A percentile compares a stretch with the other conserved stretches of the same genome.
Evolutionary conservation across 2,113 vertebrate species (phyloP).

Genomic region (Tringa solitaria): DNA sequence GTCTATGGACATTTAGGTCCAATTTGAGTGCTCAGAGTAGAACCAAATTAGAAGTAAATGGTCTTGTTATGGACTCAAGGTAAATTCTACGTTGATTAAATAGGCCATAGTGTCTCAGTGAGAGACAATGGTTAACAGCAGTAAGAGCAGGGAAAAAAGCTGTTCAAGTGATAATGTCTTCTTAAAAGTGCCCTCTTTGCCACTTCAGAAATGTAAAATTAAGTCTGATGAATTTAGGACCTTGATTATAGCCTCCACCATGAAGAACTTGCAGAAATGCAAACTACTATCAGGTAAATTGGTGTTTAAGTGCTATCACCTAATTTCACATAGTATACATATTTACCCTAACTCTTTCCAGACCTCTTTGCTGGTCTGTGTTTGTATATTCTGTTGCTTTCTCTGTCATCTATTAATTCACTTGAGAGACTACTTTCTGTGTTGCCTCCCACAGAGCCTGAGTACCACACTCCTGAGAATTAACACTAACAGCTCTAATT

Average conservation of each 20-base stretch:
- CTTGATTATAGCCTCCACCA: neutral
- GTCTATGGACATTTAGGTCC: neutral
- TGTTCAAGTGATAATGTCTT: neutral
- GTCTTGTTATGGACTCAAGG: slow-evolving; percentile 19
- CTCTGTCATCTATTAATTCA: neutral
- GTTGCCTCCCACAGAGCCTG: neutral
- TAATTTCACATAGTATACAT: neutral
- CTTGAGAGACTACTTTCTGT: neutral
- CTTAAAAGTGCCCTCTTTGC: neutral
- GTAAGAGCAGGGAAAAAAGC: fast-evolving
- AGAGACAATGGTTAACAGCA: neutral
- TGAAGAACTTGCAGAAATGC: neutral
- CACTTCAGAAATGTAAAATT: slow-evolving; percentile 22
- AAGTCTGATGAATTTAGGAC: neutral
- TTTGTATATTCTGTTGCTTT: neutral
- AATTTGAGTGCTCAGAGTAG: neutral
- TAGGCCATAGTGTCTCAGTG: neutral
- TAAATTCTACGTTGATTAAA: slow-evolving; percentile 39
- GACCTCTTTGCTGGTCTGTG: neutral
- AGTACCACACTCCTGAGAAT: neutral
- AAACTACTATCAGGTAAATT: neutral
- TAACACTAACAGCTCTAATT: neutral
- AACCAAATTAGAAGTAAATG: slow-evolving; percentile 15
- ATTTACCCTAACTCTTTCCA: neutral
- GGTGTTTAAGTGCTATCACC: neutral